Base-by-base conservation (phyloP, 2,113 vertebrate genomes). In the Platichthys flesus region DNA sequence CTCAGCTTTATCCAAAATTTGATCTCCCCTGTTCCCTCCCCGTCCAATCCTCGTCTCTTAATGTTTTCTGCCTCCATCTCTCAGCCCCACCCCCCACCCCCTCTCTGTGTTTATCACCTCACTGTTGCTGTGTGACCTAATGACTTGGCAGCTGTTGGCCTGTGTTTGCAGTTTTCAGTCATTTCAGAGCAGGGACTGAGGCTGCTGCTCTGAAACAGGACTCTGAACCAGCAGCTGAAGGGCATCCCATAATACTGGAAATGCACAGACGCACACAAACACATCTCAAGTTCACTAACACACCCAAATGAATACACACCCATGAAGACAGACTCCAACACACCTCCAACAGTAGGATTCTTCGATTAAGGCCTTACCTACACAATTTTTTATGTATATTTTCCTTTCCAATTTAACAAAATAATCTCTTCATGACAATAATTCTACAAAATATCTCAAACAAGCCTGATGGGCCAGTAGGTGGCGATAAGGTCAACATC, bases 71-170 rank as follows among this genome's bases (percentile, higher is more conserved):
- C 26, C 26, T 28, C 26, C 26, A 24, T 2, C 24, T 24, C 24
- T 24, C 24, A 1, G 1, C 2, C 24, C 3, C 26, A 3, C 26
- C 5, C 6, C 31, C 6, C 31, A 1, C 21, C 10, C 35, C 0
- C 42, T 15, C 42, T 49, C 21, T 60, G 47, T 59, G 71, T 81
- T 78, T 57, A 71, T 88, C 81, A 62, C 71, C 68, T 79, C 77
- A 24, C 74, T 80, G 65, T 87, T 83, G 74, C 82, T 71, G 66
- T 81, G 73, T 77, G 85, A 91, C 88, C 86, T 85, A 82, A 79
- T 83, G 68, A 74, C 79, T 89, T 88, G 84, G 85, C 87, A 90
- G 85, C 84, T 66, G 81, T 83, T 68, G 72, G 81, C 59, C 81
- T 87, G 84, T 68, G 85, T 83, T 86, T 84, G 90, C 84, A 85